Conservation (phyloP, 2,113 vertebrate genomes). For the Daphoenositta chrysoptera region DNA sequence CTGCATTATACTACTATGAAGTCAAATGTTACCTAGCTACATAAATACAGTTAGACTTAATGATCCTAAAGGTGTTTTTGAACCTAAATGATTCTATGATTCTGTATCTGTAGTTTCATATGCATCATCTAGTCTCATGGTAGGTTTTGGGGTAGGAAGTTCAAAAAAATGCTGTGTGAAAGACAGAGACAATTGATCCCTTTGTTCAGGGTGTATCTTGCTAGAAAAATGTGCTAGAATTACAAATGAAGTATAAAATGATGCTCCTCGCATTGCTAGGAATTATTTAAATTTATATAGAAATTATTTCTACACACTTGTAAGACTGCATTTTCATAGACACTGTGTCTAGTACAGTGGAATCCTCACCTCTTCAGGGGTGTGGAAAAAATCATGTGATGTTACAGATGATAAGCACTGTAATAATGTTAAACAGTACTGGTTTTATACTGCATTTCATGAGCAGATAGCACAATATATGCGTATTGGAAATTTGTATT, state of each 20-base stretch:
- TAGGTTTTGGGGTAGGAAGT: background rate
- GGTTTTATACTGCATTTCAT: background rate
- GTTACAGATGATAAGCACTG: background rate
- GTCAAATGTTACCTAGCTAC: background rate
- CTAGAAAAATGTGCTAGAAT: background rate
- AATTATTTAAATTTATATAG: background rate
- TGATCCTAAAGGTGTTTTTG: background rate
- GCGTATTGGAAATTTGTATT: background rate
- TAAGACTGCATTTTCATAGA: rapidly evolving
- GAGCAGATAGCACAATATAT: background rate
- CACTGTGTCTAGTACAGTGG: background rate
- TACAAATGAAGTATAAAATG: background rate
- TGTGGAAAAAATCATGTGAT: background rate
- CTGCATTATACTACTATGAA: background rate
- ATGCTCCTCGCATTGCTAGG: background rate
- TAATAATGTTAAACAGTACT: background rate
- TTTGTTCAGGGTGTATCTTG: background rate
- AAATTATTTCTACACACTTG: background rate
- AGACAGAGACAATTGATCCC: background rate
- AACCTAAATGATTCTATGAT: background rate
- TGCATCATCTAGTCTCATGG: background rate
- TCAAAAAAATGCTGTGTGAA: background rate
- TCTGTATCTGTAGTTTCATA: background rate
- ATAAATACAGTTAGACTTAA: background rate
- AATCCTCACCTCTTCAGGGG: background rate